Evolutionary conservation across 2,888 invertebrate species (phyloP), one percentile per base, ranked within the genome.

Genomic region (Hydriomena furcata): DNA sequence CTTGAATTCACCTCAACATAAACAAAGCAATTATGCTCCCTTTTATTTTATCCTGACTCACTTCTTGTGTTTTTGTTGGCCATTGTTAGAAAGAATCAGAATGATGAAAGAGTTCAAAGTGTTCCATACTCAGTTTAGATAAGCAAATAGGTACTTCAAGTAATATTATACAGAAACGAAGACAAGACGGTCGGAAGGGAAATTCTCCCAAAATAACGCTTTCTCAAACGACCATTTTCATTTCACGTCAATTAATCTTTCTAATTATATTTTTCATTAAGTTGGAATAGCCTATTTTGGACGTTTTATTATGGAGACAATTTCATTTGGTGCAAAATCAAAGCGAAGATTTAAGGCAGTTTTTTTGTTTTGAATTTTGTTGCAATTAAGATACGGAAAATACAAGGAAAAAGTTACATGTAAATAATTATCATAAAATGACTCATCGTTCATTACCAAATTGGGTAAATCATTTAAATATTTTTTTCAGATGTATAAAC

Each of bases 211-310:
- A 28, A 44, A 24, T 36, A 31, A 25, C 30, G 36, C 12, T 36
- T 48, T 25, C 41, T 27, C 41, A 25, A 41, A 36, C 32, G 66
- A 65, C 71, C 68, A 70, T 77, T 81, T 78, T 76, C 75, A 82
- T 80, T 80, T 78, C 66, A 71, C 78, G 69, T 76, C 75, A 76
- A 79, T 81, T 79, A 79, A 77, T 77, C 73, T 77, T 66, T 67
- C 49, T 62, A 65, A 69, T 78, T 80, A 75, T 67, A 71, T 73
- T 74, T 75, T 73, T 64, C 57, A 73, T 73, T 71, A 68, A 56
- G 61, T 68, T 61, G 49, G 52, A 66, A 66, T 53, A 59, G 60
- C 60, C 60, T 55, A 49, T 63, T 58, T 63, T 57, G 57, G 58
- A 49, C 57, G 59, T 61, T 49, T 47, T 42, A 58, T 45, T 27